Evolutionary conservation across 2,113 vertebrate genomes (phyloP).

Genomic region (Muntiacus muntjak): DNA sequence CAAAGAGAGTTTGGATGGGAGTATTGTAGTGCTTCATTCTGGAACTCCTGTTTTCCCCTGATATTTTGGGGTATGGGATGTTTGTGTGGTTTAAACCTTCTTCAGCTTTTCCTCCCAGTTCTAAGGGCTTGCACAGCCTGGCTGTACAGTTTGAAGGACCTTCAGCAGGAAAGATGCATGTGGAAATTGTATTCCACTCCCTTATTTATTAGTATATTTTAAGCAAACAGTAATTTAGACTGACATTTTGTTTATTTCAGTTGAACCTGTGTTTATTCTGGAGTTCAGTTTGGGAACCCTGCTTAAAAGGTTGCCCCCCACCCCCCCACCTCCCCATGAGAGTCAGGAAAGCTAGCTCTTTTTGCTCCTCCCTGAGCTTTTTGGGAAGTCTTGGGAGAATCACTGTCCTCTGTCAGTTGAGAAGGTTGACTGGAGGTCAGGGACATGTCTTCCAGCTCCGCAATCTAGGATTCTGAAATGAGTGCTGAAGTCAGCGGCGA

Average conservation of each 20-base stretch:
- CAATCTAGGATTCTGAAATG: not conserved
- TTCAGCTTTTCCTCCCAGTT: not conserved
- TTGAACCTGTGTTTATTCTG: not conserved
- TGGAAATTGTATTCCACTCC: not conserved
- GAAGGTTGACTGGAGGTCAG: not conserved
- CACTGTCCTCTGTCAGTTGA: not conserved
- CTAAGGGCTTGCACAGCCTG: not conserved
- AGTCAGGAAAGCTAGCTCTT: not conserved
- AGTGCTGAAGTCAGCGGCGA: not conserved
- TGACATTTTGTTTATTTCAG: not conserved
- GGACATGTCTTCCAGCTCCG: not conserved
- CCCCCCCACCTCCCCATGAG: not conserved
- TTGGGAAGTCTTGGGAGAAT: not conserved
- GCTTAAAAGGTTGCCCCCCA: not conserved
- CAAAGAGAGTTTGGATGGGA: not conserved
- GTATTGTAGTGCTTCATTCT: not conserved
- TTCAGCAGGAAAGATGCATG: not conserved
- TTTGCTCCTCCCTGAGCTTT: not conserved
- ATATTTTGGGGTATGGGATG: not conserved
- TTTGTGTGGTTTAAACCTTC: not conserved
- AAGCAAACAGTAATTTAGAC: not conserved
- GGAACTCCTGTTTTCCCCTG: not conserved
- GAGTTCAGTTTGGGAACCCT: not conserved
- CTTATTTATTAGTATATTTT: not conserved
- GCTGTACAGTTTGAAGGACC: not conserved